Evolutionary conservation across 2,113 vertebrate species (phyloP).

Genomic region (Silurus asotus): DNA sequence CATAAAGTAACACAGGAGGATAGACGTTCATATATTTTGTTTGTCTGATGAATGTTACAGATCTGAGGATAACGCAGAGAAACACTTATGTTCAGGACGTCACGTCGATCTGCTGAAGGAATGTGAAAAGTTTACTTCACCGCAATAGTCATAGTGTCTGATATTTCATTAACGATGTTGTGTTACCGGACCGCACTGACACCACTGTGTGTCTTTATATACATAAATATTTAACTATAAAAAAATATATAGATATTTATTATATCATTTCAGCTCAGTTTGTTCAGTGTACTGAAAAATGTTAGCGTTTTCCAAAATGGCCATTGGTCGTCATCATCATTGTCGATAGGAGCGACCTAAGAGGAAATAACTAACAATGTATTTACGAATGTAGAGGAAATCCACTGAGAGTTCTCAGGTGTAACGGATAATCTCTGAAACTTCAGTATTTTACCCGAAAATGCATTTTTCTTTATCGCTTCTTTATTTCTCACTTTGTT

Average conservation of each 20-base stretch:
- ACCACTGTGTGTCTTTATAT: constrained; percentile 39
- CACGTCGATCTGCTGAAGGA: constrained; percentile 37
- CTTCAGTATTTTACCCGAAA: constrained; percentile 32
- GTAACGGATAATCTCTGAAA: background rate
- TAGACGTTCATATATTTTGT: background rate
- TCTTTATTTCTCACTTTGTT: constrained; percentile 27
- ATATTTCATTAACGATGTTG: constrained; percentile 29
- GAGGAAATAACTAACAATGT: constrained; percentile 17
- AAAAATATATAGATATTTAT: constrained; percentile 4
- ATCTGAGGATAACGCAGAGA: constrained; percentile 26
- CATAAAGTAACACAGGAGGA: too few species aligned
- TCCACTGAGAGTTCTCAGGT: constrained; percentile 3
- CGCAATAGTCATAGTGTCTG: constrained; percentile 28
- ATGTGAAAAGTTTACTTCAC: constrained; percentile 47
- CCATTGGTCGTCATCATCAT: background rate
- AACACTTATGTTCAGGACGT: constrained; percentile 40
- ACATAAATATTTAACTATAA: background rate
- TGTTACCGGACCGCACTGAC: constrained; percentile 51
- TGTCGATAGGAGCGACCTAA: constrained; percentile 19
- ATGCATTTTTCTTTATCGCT: constrained; percentile 15
- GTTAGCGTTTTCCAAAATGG: constrained; percentile 2
- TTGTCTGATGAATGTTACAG: background rate
- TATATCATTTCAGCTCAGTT: constrained; percentile 33
- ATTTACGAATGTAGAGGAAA: constrained; percentile 12
- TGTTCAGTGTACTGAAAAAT: constrained; percentile 30